phyloP scores from a whole-genome alignment of 2,888 invertebrate genomes.

The Timema cristinae region DNA sequence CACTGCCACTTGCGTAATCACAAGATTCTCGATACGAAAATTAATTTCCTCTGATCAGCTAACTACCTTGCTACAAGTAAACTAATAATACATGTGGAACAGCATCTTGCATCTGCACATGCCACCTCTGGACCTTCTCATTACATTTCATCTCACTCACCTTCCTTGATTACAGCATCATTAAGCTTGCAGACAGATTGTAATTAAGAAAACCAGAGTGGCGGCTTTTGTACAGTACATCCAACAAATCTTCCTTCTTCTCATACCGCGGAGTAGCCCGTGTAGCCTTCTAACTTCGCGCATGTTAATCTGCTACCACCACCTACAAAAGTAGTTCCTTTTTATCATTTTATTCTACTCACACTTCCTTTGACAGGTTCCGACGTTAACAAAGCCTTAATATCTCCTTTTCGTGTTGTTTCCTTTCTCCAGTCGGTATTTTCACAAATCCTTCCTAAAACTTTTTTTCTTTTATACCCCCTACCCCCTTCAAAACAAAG shows the following conservation, averaged over 20 bases:
- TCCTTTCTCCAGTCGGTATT: constrained; percentile 20
- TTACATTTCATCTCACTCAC: too few relatives aligned
- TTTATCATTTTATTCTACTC: not conserved
- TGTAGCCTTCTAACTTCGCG: not conserved
- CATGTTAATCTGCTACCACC: constrained; percentile 24
- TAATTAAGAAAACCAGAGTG: constrained; percentile 23
- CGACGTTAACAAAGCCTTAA: constrained; percentile 26
- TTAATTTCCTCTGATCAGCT: too few relatives aligned
- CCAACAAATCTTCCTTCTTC: too few relatives aligned
- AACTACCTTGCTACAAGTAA: too few relatives aligned
- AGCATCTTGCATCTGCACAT: too few relatives aligned
- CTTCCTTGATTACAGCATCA: too few relatives aligned
- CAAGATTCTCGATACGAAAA: too few relatives aligned
- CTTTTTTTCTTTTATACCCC: not conserved
- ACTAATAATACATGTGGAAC: too few relatives aligned
- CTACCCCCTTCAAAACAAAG: not conserved
- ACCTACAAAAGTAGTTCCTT: constrained; percentile 10
- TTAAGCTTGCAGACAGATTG: constrained; percentile 15
- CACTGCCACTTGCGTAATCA: too few relatives aligned
- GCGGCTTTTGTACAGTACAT: constrained; percentile 11
- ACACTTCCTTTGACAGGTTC: constrained; percentile 24
- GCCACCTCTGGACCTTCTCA: too few relatives aligned
- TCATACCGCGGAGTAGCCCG: not conserved
- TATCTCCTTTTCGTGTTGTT: constrained; percentile 28
- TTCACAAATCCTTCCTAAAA: constrained; percentile 22